Conservation (phyloP, 64 coral and sea anemone species). For the Pocillopora damicornis region DNA sequence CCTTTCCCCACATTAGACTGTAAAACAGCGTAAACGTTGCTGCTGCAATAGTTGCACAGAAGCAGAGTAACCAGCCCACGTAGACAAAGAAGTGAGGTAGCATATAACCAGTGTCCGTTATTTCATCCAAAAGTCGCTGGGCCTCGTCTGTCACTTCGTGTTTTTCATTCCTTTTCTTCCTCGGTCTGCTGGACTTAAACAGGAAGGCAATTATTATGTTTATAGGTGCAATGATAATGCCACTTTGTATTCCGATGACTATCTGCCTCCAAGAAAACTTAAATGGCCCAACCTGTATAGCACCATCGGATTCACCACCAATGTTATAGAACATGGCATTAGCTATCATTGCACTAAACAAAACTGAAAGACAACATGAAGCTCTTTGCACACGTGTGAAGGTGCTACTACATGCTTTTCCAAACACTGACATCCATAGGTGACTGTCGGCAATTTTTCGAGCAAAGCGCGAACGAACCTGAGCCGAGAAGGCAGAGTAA, state of each 20-base stretch:
- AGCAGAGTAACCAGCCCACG: conserved; percentile 77
- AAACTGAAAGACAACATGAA: conserved; percentile 55
- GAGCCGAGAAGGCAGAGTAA: conserved; percentile 13
- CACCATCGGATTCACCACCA: conserved; percentile 39
- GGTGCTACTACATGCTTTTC: conserved; percentile 30
- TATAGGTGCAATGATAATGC: conserved; percentile 63
- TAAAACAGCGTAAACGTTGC: conserved; percentile 74
- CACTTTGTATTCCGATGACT: conserved; percentile 77
- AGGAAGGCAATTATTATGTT: conserved; percentile 64
- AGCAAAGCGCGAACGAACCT: conserved; percentile 12
- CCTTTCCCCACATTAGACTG: conserved; percentile 80
- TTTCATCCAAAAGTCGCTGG: neutral
- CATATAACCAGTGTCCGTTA: neutral
- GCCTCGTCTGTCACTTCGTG: conserved; percentile 9
- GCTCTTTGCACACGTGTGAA: conserved; percentile 70
- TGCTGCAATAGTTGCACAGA: conserved; percentile 41
- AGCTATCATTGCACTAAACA: conserved; percentile 60
- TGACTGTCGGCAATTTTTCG: conserved; percentile 59
- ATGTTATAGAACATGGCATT: conserved; percentile 82
- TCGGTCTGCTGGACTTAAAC: conserved; percentile 40
- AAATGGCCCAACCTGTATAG: conserved; percentile 60
- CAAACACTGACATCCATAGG: conserved; percentile 67
- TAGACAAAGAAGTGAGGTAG: conserved; percentile 59
- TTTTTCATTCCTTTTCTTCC: neutral
- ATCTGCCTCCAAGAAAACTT: conserved; percentile 57